Evolutionary conservation across 2,888 invertebrate genomes (phyloP), one percentile per base, ranked within the genome.

Genomic region (Anodontia alba): DNA sequence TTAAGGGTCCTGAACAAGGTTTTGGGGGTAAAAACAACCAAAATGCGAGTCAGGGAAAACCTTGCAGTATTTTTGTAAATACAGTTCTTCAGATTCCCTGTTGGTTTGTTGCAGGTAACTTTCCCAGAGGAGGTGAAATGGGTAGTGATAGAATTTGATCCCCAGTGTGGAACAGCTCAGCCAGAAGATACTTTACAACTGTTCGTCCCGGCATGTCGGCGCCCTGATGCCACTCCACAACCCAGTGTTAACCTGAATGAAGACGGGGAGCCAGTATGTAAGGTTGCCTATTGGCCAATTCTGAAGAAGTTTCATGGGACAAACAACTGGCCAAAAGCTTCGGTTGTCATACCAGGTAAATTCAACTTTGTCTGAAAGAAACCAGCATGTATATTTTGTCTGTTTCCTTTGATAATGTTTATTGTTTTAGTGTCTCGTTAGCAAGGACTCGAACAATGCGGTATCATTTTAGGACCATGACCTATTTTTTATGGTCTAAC

Each of bases 101-200:
- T n/a, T n/a, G n/a, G 12, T 38, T 38, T 38, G 7, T 38, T 38
- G 38, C 38, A 94, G 94, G 98, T 99, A 12, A 96, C 96, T 54
- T 99, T 99, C 95, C 98, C 99, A 0, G 95, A 97, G 1, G 96
- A 96, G 86, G 98, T 99, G 0, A 97, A 97, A 87, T 99, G 99
- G 97, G 96, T 99, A 92, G 97, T 97, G 20, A 95, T 99, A 7
- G 98, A 99, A 95, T 99, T 99, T 95, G 99, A 99, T 93, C 96
- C 97, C 0, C 96, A 97, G 81, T 98, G 98, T 94, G 96, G 98
- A 73, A 99, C 99, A 0, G 97, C 97, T 0, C 99, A 98, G 95
- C 96, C 97, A 0, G 99, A 99, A 95, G 99, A 99, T 95, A 97
- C 97, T 23, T 93, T 96, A 0, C 95, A 95, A 90, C 92, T 96